Evolutionary conservation across 2,797 vertebrate species (phyloP).

Genomic region (Eleutherodactylus coqui): DNA sequence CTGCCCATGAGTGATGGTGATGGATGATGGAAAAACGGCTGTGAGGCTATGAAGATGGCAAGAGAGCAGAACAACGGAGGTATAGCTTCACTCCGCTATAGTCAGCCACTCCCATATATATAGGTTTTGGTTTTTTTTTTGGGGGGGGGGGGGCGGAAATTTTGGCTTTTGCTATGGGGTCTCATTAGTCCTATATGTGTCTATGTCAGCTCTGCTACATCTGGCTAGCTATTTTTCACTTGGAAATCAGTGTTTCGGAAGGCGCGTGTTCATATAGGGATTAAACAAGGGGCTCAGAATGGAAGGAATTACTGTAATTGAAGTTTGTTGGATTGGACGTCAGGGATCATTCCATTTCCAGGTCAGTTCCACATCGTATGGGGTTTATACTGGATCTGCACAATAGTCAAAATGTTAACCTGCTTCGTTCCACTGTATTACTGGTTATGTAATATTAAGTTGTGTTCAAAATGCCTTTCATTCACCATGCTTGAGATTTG

Average conservation of each 20-base stretch:
- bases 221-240: not conserved
- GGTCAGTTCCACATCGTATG: conserved; percentile 7
- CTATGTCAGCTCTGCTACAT: not conserved
- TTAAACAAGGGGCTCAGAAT: not conserved
- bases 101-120: too few relatives aligned
- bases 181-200: too few relatives aligned
- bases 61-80: too few relatives aligned
- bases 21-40: too few relatives aligned
- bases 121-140: too few relatives aligned
- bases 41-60: too few relatives aligned
- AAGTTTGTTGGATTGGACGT: not conserved
- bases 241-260: not conserved
- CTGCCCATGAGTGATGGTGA: too few relatives aligned
- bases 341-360: conserved; percentile 7
- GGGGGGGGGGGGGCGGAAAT: too few relatives aligned
- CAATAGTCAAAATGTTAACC: conserved; percentile 12
- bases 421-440: conserved; percentile 37
- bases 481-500: conserved; percentile 30
- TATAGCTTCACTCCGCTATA: too few relatives aligned
- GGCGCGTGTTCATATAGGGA: not conserved
- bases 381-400: not conserved
- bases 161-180: too few relatives aligned
- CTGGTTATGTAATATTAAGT: conserved; percentile 29
- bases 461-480: conserved; percentile 39
- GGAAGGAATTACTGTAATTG: not conserved